Percentiles rank a stretch among this genome's conserved stretches.
These are phyloP conservation scores for Papilio polyxenes DNA, from an alignment of 1,140 invertebrate genomes.

Conservation along the genomic window DNA sequence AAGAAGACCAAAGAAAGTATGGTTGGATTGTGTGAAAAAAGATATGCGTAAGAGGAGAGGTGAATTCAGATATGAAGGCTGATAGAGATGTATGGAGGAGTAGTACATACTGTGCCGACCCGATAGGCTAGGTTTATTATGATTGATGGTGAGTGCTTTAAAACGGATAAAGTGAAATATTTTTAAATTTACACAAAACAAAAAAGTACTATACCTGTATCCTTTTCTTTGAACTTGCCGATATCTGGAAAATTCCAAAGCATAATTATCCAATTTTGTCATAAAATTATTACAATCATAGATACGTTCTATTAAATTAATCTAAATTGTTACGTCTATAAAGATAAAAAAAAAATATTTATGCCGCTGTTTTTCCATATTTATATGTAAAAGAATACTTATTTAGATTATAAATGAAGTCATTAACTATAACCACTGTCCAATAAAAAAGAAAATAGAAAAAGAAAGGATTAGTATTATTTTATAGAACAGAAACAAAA, in stretches of 20 bases:
- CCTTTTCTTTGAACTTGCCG: not conserved
- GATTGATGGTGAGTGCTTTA: too few species aligned
- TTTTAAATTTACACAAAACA: too few species aligned
- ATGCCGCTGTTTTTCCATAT: not conserved
- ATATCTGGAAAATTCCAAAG: slow-evolving; percentile 12
- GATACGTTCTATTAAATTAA: slow-evolving; percentile 17
- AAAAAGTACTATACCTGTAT: not conserved
- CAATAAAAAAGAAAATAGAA: not conserved
- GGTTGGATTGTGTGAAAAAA: too few species aligned
- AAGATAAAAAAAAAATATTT: slow-evolving; percentile 16
- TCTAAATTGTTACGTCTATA: slow-evolving; percentile 12
- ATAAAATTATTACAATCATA: slow-evolving; percentile 6
- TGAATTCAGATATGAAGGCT: too few species aligned
- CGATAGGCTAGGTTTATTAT: too few species aligned
- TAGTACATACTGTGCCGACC: too few species aligned
- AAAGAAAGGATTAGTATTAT: not conserved
- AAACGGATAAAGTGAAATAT: too few species aligned
- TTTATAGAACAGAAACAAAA: not conserved
- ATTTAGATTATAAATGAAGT: not conserved
- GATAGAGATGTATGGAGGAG: too few species aligned
- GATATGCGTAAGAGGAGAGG: too few species aligned
- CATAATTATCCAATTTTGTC: not conserved
- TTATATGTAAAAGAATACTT: not conserved
- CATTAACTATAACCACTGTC: not conserved
- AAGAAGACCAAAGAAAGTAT: too few species aligned